Evolutionary conservation across 2,113 vertebrate genomes (phyloP).

Genomic region (Microtus oregoni): DNA sequence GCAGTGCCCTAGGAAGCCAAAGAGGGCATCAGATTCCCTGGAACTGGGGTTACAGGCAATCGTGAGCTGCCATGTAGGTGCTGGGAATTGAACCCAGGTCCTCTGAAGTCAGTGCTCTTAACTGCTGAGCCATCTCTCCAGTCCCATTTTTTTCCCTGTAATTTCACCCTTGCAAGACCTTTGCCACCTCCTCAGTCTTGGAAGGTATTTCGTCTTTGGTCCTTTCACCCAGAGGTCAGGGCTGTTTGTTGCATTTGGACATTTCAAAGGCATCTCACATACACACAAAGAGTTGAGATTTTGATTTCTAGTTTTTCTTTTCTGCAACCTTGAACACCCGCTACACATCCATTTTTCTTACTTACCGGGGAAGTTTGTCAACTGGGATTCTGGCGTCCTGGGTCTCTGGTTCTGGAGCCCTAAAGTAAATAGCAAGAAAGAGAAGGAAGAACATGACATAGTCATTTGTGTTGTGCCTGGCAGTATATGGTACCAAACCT

Average conservation of each 20-base stretch:
- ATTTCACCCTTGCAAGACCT: not conserved
- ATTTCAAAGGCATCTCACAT: not conserved
- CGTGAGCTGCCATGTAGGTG: no score
- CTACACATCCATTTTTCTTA: conserved; percentile 22
- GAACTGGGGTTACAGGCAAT: not conserved
- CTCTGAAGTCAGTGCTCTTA: not conserved
- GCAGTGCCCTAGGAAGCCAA: not conserved
- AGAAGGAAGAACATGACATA: not conserved
- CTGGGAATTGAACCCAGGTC: no score
- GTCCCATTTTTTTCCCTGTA: not conserved
- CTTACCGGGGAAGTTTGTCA: conserved; percentile 94
- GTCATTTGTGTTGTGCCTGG: not conserved
- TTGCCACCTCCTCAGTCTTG: not conserved
- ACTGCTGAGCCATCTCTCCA: not conserved
- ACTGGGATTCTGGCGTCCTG: conserved; percentile 92
- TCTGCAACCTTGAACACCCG: not conserved
- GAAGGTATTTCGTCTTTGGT: not conserved
- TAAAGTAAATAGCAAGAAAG: conserved; percentile 75
- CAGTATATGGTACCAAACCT: not conserved
- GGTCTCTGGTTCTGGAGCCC: conserved; percentile 90
- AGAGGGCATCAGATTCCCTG: not conserved
- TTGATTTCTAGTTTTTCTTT: conserved; percentile 1
- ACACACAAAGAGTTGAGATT: conserved; percentile 25
- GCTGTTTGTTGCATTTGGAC: not conserved
- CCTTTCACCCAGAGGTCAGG: not conserved